These are phyloP conservation scores for Crematogaster levior DNA, from an alignment of 2,888 invertebrate species.

Conservation along the genomic window DNA sequence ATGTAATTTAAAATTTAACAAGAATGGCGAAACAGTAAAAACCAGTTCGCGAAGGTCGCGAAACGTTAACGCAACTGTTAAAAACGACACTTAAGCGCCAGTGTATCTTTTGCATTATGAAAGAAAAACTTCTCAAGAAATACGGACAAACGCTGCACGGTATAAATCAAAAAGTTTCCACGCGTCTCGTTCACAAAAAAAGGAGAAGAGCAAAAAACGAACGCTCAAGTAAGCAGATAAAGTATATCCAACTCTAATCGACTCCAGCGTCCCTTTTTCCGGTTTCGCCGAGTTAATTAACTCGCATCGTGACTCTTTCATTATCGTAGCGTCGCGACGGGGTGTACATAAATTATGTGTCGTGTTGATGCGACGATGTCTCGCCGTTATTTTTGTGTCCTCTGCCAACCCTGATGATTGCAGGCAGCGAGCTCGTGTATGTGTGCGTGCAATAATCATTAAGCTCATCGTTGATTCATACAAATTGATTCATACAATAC, in stretches of 20 bases:
- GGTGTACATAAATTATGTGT: constrained; percentile 73
- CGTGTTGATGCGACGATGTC: constrained; percentile 64
- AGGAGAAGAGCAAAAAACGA: background rate
- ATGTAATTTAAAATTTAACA: constrained; percentile 49
- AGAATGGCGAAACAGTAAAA: background rate
- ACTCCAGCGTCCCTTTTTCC: constrained; percentile 60
- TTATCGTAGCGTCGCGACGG: constrained; percentile 71
- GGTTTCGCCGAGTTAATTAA: constrained; percentile 71
- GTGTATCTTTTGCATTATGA: constrained; percentile 52
- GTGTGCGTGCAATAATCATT: constrained; percentile 34
- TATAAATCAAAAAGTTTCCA: constrained; percentile 54
- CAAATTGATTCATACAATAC: too few species aligned
- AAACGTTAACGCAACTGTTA: constrained; percentile 48
- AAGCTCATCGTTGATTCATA: constrained; percentile 27
- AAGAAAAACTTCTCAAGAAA: constrained; percentile 48
- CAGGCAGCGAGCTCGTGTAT: background rate
- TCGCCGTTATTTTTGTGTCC: constrained; percentile 62
- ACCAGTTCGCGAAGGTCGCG: background rate
- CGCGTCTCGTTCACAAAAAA: constrained; percentile 20
- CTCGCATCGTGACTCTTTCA: constrained; percentile 72
- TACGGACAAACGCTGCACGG: constrained; percentile 41
- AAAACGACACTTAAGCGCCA: constrained; percentile 41
- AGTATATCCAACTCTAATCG: constrained; percentile 63
- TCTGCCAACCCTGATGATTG: constrained; percentile 29
- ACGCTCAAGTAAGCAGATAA: constrained; percentile 37